Evolutionary conservation across 2,888 invertebrate species (phyloP).

Genomic region (Tiliacea aurago): DNA sequence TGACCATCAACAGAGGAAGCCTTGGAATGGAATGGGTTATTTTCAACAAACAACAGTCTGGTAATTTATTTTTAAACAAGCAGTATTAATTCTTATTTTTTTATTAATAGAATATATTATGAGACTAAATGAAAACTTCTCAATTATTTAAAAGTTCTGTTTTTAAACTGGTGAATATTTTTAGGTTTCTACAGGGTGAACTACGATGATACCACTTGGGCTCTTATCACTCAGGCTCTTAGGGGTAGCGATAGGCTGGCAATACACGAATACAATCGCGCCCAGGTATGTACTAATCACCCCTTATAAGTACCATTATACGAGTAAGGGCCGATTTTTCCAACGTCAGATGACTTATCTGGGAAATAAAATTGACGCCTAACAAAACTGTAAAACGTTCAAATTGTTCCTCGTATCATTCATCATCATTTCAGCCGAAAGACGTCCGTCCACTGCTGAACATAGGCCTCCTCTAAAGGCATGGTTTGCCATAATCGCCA

Average conservation of each 20-base stretch:
- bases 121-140: not conserved
- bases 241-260: not conserved
- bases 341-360: not conserved
- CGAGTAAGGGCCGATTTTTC: not conserved
- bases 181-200: constrained; percentile 92
- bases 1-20: constrained; percentile 74
- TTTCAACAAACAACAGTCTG: constrained; percentile 91
- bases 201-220: constrained; percentile 91
- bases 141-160: not conserved
- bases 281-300: constrained; percentile 87
- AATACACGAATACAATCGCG: constrained; percentile 92
- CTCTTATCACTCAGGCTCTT: constrained; percentile 87
- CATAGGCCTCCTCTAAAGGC: too few species aligned
- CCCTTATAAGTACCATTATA: too few species aligned
- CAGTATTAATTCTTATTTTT: not conserved
- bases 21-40: constrained; percentile 90
- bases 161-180: constrained; percentile 26
- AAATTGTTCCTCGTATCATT: not conserved
- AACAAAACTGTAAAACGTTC: not conserved
- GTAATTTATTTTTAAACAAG: constrained; percentile 72
- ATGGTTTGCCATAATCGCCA: too few species aligned
- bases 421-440: too few species aligned
- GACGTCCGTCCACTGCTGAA: too few species aligned
- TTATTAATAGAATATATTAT: not conserved
- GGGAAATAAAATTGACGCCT: not conserved